phyloP scores from a whole-genome alignment of 2,797 vertebrate species.

The Peromyscus eremicus region DNA sequence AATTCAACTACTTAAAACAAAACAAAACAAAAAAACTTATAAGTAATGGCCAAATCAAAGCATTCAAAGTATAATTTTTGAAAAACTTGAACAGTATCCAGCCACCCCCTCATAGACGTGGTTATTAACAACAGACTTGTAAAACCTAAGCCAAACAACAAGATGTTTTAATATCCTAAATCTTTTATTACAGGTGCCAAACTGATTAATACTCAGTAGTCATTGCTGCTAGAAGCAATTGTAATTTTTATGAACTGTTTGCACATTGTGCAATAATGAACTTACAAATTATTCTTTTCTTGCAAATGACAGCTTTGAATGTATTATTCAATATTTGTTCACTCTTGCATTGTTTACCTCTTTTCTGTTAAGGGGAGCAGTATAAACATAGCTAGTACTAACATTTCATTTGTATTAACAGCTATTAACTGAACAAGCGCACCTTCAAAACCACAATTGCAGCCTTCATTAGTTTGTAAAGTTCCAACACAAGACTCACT shows the following conservation, averaged over 20 bases:
- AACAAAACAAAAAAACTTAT: neutral
- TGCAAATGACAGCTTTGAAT: constrained; percentile 62
- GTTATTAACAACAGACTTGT: neutral
- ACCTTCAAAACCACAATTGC: neutral
- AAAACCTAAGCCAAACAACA: constrained; percentile 56
- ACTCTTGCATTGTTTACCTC: neutral
- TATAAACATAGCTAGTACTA: constrained; percentile 40
- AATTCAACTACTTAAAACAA: constrained; percentile 10
- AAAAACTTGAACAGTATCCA: constrained; percentile 12
- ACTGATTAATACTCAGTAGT: constrained; percentile 58
- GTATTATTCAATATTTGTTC: constrained; percentile 59
- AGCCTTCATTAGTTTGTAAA: constrained; percentile 3
- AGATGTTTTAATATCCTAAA: constrained; percentile 40
- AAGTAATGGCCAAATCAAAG: constrained; percentile 35
- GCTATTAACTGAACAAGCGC: constrained; percentile 44
- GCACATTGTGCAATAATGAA: constrained; percentile 26
- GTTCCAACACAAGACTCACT: constrained; percentile 5
- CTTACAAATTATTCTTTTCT: constrained; percentile 74
- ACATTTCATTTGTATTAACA: neutral
- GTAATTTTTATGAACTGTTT: constrained; percentile 66
- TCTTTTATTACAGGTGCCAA: constrained; percentile 44
- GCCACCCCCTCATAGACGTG: neutral
- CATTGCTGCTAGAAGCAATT: neutral
- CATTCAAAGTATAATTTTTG: constrained; percentile 47
- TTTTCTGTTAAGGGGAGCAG: constrained; percentile 39